These are phyloP conservation scores for Sarcophaga variegata DNA, from an alignment of 2,888 invertebrate species.

Conservation along the genomic window DNA sequence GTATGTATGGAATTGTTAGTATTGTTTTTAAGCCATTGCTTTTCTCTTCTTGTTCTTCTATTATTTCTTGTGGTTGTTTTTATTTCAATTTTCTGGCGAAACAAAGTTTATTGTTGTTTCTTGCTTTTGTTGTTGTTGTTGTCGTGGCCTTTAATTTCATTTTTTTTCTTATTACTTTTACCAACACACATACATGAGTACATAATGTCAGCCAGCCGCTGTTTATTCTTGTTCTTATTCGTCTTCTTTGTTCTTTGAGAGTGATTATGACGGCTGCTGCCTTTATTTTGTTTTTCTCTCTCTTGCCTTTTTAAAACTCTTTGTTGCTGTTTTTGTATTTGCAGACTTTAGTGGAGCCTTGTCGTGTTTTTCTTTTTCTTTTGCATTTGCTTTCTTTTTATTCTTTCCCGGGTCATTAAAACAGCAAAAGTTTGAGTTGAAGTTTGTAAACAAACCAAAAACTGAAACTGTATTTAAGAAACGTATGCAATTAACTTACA, in stretches of 20 bases:
- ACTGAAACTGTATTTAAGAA: not conserved
- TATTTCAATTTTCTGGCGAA: slow-evolving; percentile 9
- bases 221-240: not conserved
- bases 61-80: not conserved
- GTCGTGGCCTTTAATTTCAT: slow-evolving; percentile 40
- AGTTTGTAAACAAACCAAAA: not conserved
- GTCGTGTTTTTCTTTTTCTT: not conserved
- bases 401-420: slow-evolving; percentile 46
- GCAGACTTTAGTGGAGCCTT: not conserved
- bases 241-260: slow-evolving; percentile 1
- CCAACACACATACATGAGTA: not conserved
- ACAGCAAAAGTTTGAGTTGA: not conserved
- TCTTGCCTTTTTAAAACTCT: not conserved
- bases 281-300: not conserved
- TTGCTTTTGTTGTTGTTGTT: slow-evolving; percentile 1
- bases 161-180: slow-evolving; percentile 33
- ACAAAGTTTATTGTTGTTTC: slow-evolving; percentile 14
- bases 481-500: not conserved
- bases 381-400: not conserved
- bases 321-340: not conserved
- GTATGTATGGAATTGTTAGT: slow-evolving; percentile 6
- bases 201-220: slow-evolving; percentile 3
- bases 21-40: slow-evolving; percentile 20
- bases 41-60: slow-evolving; percentile 19
- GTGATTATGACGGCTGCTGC: slow-evolving; percentile 9